Evolutionary conservation across 2,113 vertebrate species (phyloP), one percentile per base, ranked within the genome.

Genomic region (Eolophus roseicapilla): DNA sequence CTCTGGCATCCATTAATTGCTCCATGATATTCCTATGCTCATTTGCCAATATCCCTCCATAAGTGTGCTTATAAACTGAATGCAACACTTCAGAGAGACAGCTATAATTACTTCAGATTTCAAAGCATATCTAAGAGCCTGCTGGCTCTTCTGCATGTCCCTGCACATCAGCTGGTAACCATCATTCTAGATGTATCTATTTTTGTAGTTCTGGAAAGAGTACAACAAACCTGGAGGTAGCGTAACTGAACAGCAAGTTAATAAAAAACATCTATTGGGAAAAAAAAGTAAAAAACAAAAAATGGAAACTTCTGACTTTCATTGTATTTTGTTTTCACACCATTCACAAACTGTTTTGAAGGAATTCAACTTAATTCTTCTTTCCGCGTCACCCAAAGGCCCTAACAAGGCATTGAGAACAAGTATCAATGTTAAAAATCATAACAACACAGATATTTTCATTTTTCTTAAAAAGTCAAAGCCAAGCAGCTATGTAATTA

Each of bases 81-180:
- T 4, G 57, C 76, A 86, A 43, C 75, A 29, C 67, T 73, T 88
- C 73, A 91, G 83, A 80, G 68, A 89, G 23, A 60, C 14, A 21
- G 67, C 35, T 77, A 7, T 69, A 88, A 92, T 86, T 69, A 47
- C 86, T 69, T 69, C 44, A 55, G 19, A 80, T 92, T 77, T 83
- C 83, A 76, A 90, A 88, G 80, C 35, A 1, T 13, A 69, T 77
- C 76, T n/a, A 62, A 19, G 24, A 52, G 80, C 37, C 63, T 86
- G 53, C 76, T 88, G 49, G 62, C 76, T 81, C 86, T 83, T 83
- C 68, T 52, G 77, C 64, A 33, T 62, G 59, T 44, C 68, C 64
- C 64, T 44, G 31, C 89, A 49, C 37, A 73, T 86, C 71, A 52
- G 11, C 1, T 69, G 44, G 67, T 71, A 95, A 73, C 15, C 33